Percentiles rank a stretch among this genome's conserved stretches.
Evolutionary conservation across 2,797 vertebrate species (phyloP).

Genomic region (Pteronotus mesoamericanus): DNA sequence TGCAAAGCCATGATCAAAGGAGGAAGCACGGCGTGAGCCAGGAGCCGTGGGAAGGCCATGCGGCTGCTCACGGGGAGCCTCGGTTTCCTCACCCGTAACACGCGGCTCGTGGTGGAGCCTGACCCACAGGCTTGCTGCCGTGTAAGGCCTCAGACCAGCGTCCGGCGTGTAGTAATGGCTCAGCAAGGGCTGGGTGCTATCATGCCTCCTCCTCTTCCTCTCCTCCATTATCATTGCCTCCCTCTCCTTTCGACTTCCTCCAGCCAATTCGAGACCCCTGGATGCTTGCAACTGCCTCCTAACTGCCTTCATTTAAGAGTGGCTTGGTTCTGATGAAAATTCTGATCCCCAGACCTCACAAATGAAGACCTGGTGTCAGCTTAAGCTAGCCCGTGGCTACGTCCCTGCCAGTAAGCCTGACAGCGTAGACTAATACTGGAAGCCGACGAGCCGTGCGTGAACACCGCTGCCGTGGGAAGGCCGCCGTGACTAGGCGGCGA

Average conservation of each 20-base stretch:
- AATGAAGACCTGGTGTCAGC: not conserved
- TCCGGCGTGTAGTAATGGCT: not conserved
- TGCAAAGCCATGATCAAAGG: not conserved
- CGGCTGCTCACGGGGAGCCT: not conserved
- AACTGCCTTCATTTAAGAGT: not conserved
- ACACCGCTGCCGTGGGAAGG: not conserved
- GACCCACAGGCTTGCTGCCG: accelerated
- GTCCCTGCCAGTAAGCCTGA: accelerated
- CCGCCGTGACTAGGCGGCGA: accelerated
- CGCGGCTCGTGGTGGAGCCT: accelerated
- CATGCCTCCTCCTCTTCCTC: not conserved
- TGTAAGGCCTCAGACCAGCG: too few species aligned
- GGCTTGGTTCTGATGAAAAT: not conserved
- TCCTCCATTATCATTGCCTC: not conserved
- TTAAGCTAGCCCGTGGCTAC: not conserved
- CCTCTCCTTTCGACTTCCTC: not conserved
- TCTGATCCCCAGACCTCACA: not conserved
- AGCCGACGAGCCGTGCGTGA: accelerated
- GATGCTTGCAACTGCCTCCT: too few species aligned
- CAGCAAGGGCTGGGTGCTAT: not conserved
- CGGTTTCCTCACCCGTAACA: not conserved
- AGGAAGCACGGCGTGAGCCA: accelerated
- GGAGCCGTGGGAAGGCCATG: not conserved
- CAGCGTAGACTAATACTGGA: accelerated
- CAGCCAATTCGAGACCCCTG: not conserved